phyloP scores from a whole-genome alignment of 2,888 invertebrate genomes.

The Augiades crinisus region DNA sequence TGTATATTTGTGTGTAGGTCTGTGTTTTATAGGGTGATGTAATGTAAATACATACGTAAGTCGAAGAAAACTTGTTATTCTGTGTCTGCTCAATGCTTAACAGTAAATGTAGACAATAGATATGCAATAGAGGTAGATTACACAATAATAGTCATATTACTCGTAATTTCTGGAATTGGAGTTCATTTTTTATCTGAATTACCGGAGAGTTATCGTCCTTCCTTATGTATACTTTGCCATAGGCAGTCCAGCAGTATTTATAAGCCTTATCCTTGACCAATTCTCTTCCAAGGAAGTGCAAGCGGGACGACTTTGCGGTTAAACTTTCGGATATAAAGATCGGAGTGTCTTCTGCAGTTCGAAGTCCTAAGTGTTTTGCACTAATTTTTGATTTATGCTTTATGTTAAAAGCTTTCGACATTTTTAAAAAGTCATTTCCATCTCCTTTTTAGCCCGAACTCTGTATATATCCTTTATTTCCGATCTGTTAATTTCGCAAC shows the following conservation, averaged over 20 bases:
- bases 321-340: not conserved
- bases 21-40: no score
- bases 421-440: not conserved
- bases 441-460: not conserved
- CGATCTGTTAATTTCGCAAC: not conserved
- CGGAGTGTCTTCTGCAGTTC: not conserved
- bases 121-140: no score
- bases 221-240: conserved; percentile 2
- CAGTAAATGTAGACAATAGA: no score
- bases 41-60: no score
- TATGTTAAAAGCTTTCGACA: not conserved
- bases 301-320: not conserved
- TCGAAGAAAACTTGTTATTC: no score
- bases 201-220: not conserved
- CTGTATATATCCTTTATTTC: not conserved
- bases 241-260: not conserved
- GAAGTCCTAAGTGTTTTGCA: not conserved
- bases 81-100: no score
- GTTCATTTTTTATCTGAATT: not conserved
- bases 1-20: no score
- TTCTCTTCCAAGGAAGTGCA: not conserved
- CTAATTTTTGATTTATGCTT: not conserved
- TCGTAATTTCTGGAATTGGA: not conserved
- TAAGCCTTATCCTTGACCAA: not conserved
- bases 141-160: not conserved